Base-by-base conservation (phyloP, 2,888 invertebrate genomes). In the Cerceris rybyensis region DNA sequence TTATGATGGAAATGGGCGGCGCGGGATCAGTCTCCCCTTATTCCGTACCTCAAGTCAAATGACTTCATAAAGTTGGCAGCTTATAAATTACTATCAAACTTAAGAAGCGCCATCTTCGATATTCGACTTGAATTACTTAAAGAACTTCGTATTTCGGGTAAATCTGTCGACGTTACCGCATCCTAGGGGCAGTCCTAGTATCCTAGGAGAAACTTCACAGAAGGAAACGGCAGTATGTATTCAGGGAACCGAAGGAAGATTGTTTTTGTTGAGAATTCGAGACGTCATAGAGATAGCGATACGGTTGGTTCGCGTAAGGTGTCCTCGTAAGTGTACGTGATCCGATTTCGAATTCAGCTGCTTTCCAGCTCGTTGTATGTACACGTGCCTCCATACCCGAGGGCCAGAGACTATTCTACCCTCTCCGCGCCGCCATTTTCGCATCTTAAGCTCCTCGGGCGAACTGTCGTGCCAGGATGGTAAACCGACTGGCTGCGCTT, bases 251-350 rank as follows among this genome's bases (percentile, higher is more conserved):
- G 49, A 68, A 17, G 14, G 52, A 9, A 55, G 67, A 67, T 67
- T 75, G 70, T 78, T 78, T 70, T 78, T 78, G 66, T 60, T 43
- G 58, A 61, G 49, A 75, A 78, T 67, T 67, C 66, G 60, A 73
- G 69, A 63, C 71, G 60, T 75, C 69, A 71, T 54, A 41, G 67
- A 52, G 79, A 63, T 60, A 60, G 76, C 28, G 73, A 77, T 66
- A 66, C 42, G 58, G 42, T 41, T 55, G 64, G 42, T 55, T 50
- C 61, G 49, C 50, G 52, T 6, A 69, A 46, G 16, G 41, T 58
- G 67, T 57, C 50, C 71, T 49, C 70, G 70, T 64, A 50, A 55
- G 54, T 17, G 54, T 66, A 79, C 79, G 79, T 79, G 79, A 79
- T 68, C 43, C 28, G 79, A 76, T 66, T 79, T 41, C 60, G 50